Evolutionary conservation across 2,113 vertebrate genomes (phyloP).

Genomic region (Manacus vitellinus): DNA sequence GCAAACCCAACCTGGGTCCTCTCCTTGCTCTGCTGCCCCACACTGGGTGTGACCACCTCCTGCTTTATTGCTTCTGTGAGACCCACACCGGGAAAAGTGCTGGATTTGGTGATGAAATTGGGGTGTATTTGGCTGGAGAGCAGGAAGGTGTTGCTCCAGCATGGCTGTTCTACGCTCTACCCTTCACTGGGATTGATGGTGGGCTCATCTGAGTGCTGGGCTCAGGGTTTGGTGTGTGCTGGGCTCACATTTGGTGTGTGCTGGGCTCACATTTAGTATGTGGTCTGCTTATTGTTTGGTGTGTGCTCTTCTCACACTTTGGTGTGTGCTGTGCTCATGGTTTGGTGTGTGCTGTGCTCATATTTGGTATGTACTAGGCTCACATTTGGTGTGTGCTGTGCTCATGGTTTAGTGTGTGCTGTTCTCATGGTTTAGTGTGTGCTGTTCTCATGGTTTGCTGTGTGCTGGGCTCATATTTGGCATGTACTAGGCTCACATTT

Average conservation of each 20-base stretch:
- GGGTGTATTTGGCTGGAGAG: background rate
- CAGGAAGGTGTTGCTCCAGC: background rate
- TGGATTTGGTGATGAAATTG: background rate
- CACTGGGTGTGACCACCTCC: fast-evolving
- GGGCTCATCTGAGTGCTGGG: fast-evolving
- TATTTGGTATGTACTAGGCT: background rate
- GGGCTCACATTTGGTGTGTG: background rate
- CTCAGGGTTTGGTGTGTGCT: background rate
- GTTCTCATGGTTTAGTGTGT: background rate
- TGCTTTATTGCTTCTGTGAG: fast-evolving
- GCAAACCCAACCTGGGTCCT: fast-evolving
- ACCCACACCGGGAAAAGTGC: background rate
- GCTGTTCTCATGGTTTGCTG: too few species aligned
- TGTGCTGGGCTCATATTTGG: background rate
- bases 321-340: too few species aligned
- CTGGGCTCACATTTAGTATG: background rate
- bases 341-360: background rate
- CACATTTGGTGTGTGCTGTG: background rate
- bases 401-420: background rate
- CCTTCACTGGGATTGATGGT: background rate
- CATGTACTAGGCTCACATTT: background rate
- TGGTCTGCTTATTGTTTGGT: background rate
- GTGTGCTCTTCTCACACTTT: background rate
- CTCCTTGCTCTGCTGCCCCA: background rate
- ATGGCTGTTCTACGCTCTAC: fast-evolving